These are phyloP conservation scores for Chorisops tibialis DNA, from an alignment of 2,888 invertebrate genomes.

Conservation along the genomic window DNA sequence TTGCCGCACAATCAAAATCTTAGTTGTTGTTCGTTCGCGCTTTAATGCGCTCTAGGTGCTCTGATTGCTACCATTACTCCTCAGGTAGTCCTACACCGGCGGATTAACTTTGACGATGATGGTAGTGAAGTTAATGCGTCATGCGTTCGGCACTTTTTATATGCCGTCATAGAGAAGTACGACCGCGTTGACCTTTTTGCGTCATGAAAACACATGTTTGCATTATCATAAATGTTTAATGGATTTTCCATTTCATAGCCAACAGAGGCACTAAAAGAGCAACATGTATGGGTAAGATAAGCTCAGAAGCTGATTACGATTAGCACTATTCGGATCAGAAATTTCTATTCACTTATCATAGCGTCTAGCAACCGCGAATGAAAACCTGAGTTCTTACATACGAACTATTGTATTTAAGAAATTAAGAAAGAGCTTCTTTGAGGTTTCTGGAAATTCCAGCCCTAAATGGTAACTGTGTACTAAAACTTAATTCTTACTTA, in stretches of 20 bases:
- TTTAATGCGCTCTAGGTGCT: conserved; percentile 16
- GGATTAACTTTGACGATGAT: conserved; percentile 23
- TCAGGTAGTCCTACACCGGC: conserved; percentile 23
- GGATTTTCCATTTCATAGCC: conserved; percentile 26
- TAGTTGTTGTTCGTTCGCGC: conserved; percentile 18
- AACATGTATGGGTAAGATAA: neutral
- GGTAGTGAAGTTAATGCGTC: conserved; percentile 9
- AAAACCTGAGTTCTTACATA: too few relatives aligned
- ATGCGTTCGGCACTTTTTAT: conserved; percentile 14
- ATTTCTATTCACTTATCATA: too few relatives aligned
- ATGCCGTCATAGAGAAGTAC: conserved; percentile 7
- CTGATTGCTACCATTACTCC: conserved; percentile 22
- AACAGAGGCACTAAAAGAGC: conserved; percentile 8
- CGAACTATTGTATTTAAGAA: too few relatives aligned
- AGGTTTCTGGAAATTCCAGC: too few relatives aligned
- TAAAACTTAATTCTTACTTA: too few relatives aligned
- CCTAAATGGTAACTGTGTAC: too few relatives aligned
- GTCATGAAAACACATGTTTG: conserved; percentile 12
- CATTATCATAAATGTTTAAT: conserved; percentile 29
- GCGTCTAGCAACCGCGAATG: too few relatives aligned
- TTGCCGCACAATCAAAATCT: conserved; percentile 20
- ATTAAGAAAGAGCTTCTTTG: too few relatives aligned
- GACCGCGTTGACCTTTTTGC: conserved; percentile 6
- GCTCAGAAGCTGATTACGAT: too few relatives aligned
- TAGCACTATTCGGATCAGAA: too few relatives aligned